Evolutionary conservation across 2,797 vertebrate species (phyloP).

Genomic region (Telmatherina bonti): DNA sequence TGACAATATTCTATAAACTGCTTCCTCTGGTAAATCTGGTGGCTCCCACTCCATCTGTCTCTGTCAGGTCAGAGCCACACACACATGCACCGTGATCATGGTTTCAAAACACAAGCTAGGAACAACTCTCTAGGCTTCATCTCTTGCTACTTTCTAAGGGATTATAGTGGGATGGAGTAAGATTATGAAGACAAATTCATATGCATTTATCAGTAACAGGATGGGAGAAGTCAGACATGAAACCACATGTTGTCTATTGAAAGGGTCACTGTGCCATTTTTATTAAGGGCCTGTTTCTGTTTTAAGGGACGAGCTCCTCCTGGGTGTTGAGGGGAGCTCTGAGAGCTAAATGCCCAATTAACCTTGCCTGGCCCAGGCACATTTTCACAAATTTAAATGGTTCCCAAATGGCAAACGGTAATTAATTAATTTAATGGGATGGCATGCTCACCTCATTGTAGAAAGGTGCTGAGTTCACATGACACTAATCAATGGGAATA

Average conservation of each 20-base stretch:
- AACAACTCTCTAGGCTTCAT: constrained; percentile 44
- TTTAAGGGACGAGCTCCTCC: constrained; percentile 76
- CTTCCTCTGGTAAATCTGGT: constrained; percentile 82
- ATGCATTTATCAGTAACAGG: constrained; percentile 54
- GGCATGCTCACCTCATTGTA: constrained; percentile 74
- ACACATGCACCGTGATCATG: constrained; percentile 51
- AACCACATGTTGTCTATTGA: constrained; percentile 54
- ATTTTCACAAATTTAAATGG: constrained; percentile 81
- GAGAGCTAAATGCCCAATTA: constrained; percentile 84
- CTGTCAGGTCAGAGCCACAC: constrained; percentile 74
- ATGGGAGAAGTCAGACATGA: constrained; percentile 59
- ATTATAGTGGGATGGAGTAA: constrained; percentile 26
- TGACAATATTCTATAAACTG: constrained; percentile 85
- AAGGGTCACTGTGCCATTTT: constrained; percentile 79
- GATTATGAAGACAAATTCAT: constrained; percentile 32
- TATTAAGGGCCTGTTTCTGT: constrained; percentile 74
- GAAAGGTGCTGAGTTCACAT: constrained; percentile 73
- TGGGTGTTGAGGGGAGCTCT: constrained; percentile 72
- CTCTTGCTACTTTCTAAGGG: constrained; percentile 31
- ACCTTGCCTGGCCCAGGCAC: constrained; percentile 80
- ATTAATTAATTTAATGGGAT: constrained; percentile 82
- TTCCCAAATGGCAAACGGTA: constrained; percentile 80
- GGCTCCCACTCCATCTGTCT: constrained; percentile 83
- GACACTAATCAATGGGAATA: constrained; percentile 76
- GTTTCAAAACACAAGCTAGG: constrained; percentile 55